These are phyloP conservation scores for Eudyptes chrysolophus DNA, from an alignment of 2,113 vertebrate species.

Conservation along the genomic window DNA sequence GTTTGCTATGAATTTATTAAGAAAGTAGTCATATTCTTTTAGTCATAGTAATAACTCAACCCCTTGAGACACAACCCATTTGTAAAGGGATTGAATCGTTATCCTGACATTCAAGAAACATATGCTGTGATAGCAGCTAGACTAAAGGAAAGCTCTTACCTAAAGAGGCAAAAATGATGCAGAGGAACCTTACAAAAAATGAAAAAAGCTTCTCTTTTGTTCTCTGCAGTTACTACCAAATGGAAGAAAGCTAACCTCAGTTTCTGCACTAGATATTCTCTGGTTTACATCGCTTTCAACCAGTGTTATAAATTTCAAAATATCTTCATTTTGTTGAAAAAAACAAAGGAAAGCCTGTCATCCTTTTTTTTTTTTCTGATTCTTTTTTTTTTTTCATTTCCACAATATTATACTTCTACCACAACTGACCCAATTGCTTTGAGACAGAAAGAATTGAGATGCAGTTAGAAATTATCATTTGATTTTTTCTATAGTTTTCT, in stretches of 20 bases:
- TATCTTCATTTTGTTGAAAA: neutral
- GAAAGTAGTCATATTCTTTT: neutral
- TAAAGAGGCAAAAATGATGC: neutral
- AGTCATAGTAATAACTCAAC: conserved; percentile 12
- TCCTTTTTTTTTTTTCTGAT: rapidly evolving
- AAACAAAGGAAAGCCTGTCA: neutral
- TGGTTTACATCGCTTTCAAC: neutral
- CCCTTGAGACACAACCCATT: neutral
- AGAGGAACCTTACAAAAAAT: neutral
- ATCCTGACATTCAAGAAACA: neutral
- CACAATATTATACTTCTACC: neutral
- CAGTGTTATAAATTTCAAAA: neutral
- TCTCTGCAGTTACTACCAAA: neutral
- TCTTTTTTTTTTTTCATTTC: neutral
- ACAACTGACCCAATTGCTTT: neutral
- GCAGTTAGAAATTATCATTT: neutral
- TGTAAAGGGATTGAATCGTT: neutral
- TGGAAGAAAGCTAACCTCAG: neutral
- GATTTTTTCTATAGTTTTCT: neutral
- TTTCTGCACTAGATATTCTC: neutral
- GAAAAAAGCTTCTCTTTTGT: rapidly evolving
- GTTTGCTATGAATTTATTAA: conserved; percentile 5
- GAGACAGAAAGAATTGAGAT: neutral
- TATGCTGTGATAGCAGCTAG: neutral
- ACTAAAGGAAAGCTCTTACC: neutral